These are phyloP conservation scores for Junonia oenone DNA, from an alignment of 2,888 invertebrate genomes.

Conservation along the genomic window DNA sequence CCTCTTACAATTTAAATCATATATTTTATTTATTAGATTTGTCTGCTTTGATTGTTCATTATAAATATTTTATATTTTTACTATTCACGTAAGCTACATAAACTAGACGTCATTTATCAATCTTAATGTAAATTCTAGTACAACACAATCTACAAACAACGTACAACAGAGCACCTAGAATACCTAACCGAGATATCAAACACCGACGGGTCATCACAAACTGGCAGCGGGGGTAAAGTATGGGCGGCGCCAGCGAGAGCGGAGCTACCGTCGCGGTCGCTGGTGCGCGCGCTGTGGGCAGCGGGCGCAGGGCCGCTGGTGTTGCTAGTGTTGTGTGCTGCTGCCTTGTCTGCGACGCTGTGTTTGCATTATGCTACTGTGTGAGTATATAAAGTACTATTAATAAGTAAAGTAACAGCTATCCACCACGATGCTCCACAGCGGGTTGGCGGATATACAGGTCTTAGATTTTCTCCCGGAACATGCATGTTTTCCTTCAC, in stretches of 20 bases:
- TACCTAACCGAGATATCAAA: slow-evolving; percentile 52
- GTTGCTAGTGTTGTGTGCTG: slow-evolving; percentile 82
- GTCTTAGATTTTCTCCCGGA: no score
- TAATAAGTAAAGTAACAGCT: no score
- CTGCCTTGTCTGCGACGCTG: slow-evolving; percentile 84
- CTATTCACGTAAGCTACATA: no score
- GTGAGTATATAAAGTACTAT: slow-evolving; percentile 83
- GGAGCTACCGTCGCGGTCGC: slow-evolving; percentile 83
- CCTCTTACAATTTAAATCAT: no score
- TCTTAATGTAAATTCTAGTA: slow-evolving; percentile 46
- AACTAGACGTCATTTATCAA: no score
- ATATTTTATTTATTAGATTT: no score
- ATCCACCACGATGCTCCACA: no score
- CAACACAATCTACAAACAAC: slow-evolving; percentile 61
- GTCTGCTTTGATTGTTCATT: no score
- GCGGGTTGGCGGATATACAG: no score
- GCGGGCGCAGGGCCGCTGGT: slow-evolving; percentile 85
- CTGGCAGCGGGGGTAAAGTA: slow-evolving; percentile 35
- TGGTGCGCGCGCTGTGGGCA: slow-evolving; percentile 83
- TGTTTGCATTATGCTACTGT: slow-evolving; percentile 88
- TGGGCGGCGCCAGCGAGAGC: slow-evolving; percentile 83
- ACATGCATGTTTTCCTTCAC: no score
- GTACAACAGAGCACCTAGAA: slow-evolving; percentile 53
- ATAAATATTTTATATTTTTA: no score
- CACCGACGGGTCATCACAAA: slow-evolving; percentile 37